Base-by-base conservation (phyloP, 2,888 invertebrate species). In the Agonopterix arenella region DNA sequence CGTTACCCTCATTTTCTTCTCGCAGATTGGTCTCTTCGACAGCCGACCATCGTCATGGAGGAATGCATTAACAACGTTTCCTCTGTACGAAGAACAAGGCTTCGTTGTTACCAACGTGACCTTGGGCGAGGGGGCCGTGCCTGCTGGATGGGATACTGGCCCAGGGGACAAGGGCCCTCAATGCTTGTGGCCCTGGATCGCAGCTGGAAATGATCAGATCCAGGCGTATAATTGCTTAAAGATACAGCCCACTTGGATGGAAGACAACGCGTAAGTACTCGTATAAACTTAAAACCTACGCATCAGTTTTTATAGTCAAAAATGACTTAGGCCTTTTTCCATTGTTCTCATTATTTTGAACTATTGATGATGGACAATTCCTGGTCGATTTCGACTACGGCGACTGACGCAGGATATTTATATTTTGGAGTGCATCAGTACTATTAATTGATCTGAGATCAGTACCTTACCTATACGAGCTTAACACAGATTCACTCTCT, bases 171-270 rank as follows among this genome's bases (percentile, higher is more conserved):
- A 64, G 45, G 88, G 80, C 0, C 80, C 88, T 0, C 80, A 82
- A 38, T 95, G 95, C 64, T 82, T 94, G 36, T 92, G 93, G 64
- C 94, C 92, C 49, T 94, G 94, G 91, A 91, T 93, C 11, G 93
- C 92, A 10, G 92, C 94, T 44, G 91, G 90, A 46, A 90, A 91
- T 58, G 76, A 74, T n/a, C 86, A 85, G 13, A 90, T 94, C 53
- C 76, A 92, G 36, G 89, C 93, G 44, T 90, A 90, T 48, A 92
- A 93, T 61, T 96, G 96, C 68, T 79, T 97, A 18, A 93, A 93
- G 70, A 94, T 95, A 55, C 93, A 94, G 70, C 96, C 96, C 0
- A 94, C 93, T 18, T 97, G 97, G 96, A 95, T 96, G 95, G 90
- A 91, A 64, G 93, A 95, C 55, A 70, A 77, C 55, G 76, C 72